Percentiles rank a stretch among this genome's conserved stretches.
phyloP scores from a whole-genome alignment of 2,113 vertebrate genomes.

The Paratilapia polleni region DNA sequence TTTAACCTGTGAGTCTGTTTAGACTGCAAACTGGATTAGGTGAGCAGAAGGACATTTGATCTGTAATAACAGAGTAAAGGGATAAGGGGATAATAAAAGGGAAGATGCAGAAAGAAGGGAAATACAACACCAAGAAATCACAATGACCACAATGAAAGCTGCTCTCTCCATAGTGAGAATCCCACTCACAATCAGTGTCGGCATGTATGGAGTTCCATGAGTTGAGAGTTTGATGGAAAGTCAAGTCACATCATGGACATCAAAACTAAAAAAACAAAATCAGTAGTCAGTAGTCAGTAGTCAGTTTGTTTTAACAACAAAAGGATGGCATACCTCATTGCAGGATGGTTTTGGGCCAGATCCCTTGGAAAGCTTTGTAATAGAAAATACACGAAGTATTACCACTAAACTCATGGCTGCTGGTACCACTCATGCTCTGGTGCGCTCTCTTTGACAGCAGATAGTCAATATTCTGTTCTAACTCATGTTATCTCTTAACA shows the following conservation, averaged over 20 bases:
- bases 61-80: slow-evolving; percentile 5
- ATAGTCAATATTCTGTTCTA: background rate
- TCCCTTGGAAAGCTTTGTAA: slow-evolving; percentile 81
- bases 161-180: slow-evolving; percentile 3
- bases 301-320: slow-evolving; percentile 57
- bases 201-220: slow-evolving; percentile 40
- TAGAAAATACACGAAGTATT: slow-evolving; percentile 76
- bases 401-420: slow-evolving; percentile 44
- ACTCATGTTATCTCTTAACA: background rate
- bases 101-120: slow-evolving; percentile 16
- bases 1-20: background rate
- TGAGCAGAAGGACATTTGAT: slow-evolving; percentile 10
- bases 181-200: slow-evolving; percentile 40
- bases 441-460: background rate
- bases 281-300: slow-evolving; percentile 47
- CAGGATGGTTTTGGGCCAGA: slow-evolving; percentile 77
- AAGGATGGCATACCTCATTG: slow-evolving; percentile 76
- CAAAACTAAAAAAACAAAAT: background rate
- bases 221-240: slow-evolving; percentile 39
- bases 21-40: slow-evolving; percentile 11
- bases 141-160: slow-evolving; percentile 7
- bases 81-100: slow-evolving; percentile 6
- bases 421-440: background rate
- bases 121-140: slow-evolving; percentile 11
- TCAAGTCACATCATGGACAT: slow-evolving; percentile 55